Evolutionary conservation across 2,888 invertebrate genomes (phyloP).

Genomic region (Tuberolachnus salignus): DNA sequence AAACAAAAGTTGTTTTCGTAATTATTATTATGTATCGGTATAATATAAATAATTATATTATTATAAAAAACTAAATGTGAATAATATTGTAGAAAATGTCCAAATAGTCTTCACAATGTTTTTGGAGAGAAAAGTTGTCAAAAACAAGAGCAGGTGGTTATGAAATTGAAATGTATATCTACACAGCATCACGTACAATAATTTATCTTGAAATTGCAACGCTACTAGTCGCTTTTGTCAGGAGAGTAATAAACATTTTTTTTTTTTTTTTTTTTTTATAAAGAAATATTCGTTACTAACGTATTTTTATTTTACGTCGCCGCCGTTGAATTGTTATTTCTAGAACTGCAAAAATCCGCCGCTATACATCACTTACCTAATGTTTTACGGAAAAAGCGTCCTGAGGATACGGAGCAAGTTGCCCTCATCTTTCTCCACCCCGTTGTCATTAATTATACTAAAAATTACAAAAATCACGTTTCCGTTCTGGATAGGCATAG

Average conservation of each 20-base stretch:
- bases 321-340: neutral
- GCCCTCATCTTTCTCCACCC: too few relatives aligned
- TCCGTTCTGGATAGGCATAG: too few relatives aligned
- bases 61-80: too few relatives aligned
- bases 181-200: neutral
- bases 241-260: constrained; percentile 1
- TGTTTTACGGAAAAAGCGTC: constrained; percentile 1
- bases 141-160: constrained; percentile 1
- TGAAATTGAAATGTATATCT: constrained; percentile 5
- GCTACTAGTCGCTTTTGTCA: neutral
- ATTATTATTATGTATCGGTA: neutral
- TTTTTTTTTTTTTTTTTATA: neutral
- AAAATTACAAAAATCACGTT: too few relatives aligned
- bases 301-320: neutral
- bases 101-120: neutral
- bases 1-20: too few relatives aligned
- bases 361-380: neutral
- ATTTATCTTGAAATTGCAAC: constrained; percentile 15
- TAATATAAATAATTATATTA: neutral
- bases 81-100: too few relatives aligned
- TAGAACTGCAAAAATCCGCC: neutral
- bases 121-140: neutral
- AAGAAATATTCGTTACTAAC: constrained; percentile 2
- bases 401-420: constrained; percentile 2
- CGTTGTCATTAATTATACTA: too few relatives aligned